Conservation (phyloP, 2,888 invertebrate genomes). For the Ypsolopha scabrella region DNA sequence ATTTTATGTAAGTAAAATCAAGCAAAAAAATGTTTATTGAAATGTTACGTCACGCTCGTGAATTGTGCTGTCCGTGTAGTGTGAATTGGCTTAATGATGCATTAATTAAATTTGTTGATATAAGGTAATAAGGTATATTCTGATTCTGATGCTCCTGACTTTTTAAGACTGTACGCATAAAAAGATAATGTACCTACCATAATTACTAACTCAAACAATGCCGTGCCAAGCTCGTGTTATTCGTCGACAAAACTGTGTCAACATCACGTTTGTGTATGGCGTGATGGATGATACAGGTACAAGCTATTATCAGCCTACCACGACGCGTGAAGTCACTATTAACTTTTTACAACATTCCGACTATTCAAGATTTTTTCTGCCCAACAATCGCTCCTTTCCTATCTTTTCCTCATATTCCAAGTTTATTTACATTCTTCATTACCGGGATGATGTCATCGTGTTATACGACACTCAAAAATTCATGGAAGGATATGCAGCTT, state of each 20-base stretch:
- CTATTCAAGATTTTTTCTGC: neutral
- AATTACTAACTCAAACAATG: neutral
- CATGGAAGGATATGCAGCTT: neutral
- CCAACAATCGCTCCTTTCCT: neutral
- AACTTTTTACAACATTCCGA: too few relatives aligned
- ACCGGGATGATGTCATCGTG: neutral
- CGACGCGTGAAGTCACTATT: too few relatives aligned
- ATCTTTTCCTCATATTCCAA: neutral
- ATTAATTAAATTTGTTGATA: neutral
- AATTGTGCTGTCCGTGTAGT: neutral
- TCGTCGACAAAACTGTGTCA: constrained; percentile 32
- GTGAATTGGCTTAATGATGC: neutral
- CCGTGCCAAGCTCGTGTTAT: neutral
- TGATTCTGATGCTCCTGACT: neutral
- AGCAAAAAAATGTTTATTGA: neutral
- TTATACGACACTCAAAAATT: neutral
- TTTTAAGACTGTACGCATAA: neutral
- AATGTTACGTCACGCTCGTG: neutral
- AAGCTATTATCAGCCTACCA: too few relatives aligned
- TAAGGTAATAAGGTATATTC: too few relatives aligned
- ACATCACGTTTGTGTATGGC: constrained; percentile 19
- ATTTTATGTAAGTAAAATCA: too few relatives aligned
- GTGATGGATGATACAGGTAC: too few relatives aligned
- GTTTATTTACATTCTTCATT: constrained; percentile 2
- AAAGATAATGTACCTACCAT: neutral